Percentiles rank a stretch among this genome's conserved stretches.
These are phyloP conservation scores for Enhydra lutris DNA, from an alignment of 2,113 vertebrate genomes.

Conservation along the genomic window DNA sequence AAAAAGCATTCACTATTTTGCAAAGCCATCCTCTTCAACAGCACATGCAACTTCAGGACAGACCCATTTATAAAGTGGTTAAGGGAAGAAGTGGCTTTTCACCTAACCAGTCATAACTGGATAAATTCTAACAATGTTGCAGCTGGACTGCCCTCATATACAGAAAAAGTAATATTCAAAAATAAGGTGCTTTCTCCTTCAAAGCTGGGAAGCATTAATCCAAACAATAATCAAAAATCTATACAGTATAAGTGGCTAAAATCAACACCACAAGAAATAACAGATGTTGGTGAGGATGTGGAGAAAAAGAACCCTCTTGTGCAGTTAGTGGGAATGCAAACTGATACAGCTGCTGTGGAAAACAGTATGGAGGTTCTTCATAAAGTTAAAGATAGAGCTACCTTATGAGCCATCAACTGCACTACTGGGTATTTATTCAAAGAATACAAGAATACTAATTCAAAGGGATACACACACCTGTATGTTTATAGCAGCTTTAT, in stretches of 20 bases:
- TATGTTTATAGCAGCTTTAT: neutral
- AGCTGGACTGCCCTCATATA: neutral
- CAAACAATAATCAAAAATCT: neutral
- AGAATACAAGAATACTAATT: neutral
- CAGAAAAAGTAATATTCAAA: neutral
- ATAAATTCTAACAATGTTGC: neutral
- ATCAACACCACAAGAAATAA: neutral
- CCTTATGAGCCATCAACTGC: neutral
- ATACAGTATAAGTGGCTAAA: neutral
- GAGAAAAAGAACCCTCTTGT: neutral
- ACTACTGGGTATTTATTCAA: neutral
- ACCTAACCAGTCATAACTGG: neutral
- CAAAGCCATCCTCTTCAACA: neutral
- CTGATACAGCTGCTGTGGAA: neutral
- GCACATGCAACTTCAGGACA: neutral
- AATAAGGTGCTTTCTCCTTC: neutral
- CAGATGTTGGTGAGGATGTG: neutral
- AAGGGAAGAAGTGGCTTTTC: neutral
- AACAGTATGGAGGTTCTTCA: neutral
- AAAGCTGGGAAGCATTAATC: neutral
- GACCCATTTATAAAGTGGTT: neutral
- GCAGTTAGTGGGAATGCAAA: neutral
- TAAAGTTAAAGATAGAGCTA: neutral
- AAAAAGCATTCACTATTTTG: neutral
- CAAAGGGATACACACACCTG: neutral